Conservation (phyloP, 2,888 invertebrate genomes). For the Tineola bisselliella region DNA sequence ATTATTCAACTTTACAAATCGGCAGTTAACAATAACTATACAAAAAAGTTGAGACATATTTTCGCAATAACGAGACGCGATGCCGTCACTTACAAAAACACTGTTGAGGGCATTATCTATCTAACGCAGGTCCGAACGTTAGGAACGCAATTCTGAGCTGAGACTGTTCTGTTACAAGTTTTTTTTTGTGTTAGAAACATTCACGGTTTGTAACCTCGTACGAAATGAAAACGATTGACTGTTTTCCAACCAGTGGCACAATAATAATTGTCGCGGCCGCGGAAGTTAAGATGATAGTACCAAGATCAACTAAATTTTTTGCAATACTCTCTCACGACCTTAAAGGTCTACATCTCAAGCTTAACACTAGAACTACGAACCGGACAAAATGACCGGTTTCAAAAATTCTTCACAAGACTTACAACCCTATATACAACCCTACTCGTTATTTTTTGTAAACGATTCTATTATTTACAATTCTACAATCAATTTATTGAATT, state of each 20-base stretch:
- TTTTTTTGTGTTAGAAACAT: neutral
- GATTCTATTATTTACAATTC: no score
- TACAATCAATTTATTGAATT: no score
- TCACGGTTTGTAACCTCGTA: neutral
- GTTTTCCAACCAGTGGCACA: constrained; percentile 1
- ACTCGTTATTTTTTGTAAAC: no score
- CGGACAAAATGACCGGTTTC: no score
- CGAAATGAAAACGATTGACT: neutral
- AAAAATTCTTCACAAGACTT: no score
- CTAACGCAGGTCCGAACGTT: neutral
- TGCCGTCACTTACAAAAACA: neutral
- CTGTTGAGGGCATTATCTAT: neutral
- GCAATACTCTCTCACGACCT: constrained; percentile 5
- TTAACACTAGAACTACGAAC: no score
- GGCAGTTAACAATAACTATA: constrained; percentile 4
- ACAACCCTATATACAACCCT: no score
- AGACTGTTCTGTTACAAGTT: neutral
- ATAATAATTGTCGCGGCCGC: neutral
- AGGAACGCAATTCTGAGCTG: neutral
- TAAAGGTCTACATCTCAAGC: neutral
- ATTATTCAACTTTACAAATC: constrained; percentile 7
- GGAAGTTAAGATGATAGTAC: neutral
- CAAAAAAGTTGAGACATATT: constrained; percentile 6
- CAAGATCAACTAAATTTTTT: neutral
- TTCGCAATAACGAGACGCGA: constrained; percentile 3